Percentiles rank a stretch among this genome's conserved stretches.
Evolutionary conservation across 2,113 vertebrate genomes (phyloP).

Genomic region (Maccullochella peelii): DNA sequence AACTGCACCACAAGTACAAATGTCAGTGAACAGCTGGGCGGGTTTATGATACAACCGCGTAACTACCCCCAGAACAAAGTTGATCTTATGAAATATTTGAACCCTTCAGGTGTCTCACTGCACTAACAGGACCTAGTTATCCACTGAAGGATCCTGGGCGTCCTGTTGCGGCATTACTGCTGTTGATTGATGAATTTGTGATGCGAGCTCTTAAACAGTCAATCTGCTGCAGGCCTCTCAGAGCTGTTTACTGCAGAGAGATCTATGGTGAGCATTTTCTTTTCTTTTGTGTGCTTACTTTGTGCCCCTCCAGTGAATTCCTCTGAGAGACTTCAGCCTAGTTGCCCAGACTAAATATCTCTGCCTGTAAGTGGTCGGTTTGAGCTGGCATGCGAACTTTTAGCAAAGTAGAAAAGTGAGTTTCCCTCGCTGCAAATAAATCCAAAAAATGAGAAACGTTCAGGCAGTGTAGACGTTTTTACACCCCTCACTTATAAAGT

Average conservation of each 20-base stretch:
- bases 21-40: constrained; percentile 5
- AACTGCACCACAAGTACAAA: neutral
- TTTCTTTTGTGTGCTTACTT: constrained; percentile 49
- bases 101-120: neutral
- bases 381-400: constrained; percentile 14
- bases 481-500: neutral
- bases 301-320: constrained; percentile 38
- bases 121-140: neutral
- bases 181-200: constrained; percentile 39
- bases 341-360: constrained; percentile 62
- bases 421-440: neutral
- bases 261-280: constrained; percentile 25
- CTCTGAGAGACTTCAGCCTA: constrained; percentile 60
- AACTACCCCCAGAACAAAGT: neutral
- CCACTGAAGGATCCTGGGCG: neutral
- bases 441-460: neutral
- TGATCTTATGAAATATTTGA: neutral
- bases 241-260: constrained; percentile 40
- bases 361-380: constrained; percentile 12
- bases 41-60: neutral
- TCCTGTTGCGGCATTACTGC: neutral
- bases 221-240: constrained; percentile 23
- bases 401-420: neutral
- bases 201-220: constrained; percentile 21
- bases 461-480: neutral